A percentile compares a stretch with the other conserved stretches of the same genome.
These are phyloP conservation scores for Sardina pilchardus DNA, from an alignment of 2,113 vertebrate genomes.

Conservation along the genomic window DNA sequence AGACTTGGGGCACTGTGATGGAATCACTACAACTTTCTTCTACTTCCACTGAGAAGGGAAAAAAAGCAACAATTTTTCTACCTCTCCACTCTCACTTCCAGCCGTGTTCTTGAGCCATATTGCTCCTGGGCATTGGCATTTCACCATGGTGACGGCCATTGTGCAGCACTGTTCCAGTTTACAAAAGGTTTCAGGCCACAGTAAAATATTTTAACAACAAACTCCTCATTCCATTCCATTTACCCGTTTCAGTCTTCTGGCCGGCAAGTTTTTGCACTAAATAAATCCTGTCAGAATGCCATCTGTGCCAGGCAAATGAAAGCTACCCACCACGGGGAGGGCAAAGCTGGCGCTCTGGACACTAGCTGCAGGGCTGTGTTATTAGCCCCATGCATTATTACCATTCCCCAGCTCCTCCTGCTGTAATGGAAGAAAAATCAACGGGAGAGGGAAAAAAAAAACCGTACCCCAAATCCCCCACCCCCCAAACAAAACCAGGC, in stretches of 20 bases:
- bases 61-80: not conserved
- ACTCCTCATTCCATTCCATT: conserved; percentile 19
- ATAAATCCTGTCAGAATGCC: conserved; percentile 68
- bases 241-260: conserved; percentile 48
- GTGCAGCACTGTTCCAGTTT: not conserved
- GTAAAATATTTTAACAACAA: not conserved
- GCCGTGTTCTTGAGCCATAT: not conserved
- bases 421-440: not conserved
- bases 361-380: conserved; percentile 52
- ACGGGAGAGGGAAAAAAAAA: not conserved
- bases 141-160: not conserved
- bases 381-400: conserved; percentile 53
- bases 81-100: not conserved
- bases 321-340: conserved; percentile 53
- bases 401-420: not conserved
- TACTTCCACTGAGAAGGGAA: not conserved
- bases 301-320: conserved; percentile 71
- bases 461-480: not conserved
- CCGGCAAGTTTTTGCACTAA: conserved; percentile 61
- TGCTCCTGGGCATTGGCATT: not conserved
- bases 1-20: not conserved
- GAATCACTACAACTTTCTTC: not conserved
- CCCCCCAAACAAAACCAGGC: not conserved
- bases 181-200: not conserved
- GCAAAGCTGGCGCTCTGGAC: conserved; percentile 48